A percentile compares a stretch with the other conserved stretches of the same genome.
These are phyloP conservation scores for Drosophila emarginata DNA, from an alignment of 2,888 invertebrate genomes.

Conservation along the genomic window DNA sequence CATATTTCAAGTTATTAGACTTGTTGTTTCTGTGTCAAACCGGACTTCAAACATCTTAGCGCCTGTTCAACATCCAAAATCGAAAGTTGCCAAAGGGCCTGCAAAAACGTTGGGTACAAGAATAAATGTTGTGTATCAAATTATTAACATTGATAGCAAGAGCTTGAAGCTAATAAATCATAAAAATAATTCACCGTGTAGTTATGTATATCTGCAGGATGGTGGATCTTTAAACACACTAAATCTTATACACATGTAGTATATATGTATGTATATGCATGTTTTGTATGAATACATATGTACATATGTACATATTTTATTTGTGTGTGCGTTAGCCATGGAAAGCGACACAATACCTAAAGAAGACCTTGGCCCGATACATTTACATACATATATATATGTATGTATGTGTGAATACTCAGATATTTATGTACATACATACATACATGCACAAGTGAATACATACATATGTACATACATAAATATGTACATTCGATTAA, in stretches of 20 bases:
- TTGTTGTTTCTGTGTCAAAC: not conserved
- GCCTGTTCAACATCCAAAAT: conserved; percentile 5
- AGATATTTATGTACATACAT: not conserved
- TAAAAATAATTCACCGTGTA: too few relatives aligned
- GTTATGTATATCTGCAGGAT: too few relatives aligned
- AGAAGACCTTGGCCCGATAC: conserved; percentile 20
- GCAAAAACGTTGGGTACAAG: not conserved
- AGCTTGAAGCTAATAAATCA: too few relatives aligned
- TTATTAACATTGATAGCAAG: too few relatives aligned
- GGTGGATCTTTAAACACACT: not conserved
- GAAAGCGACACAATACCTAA: not conserved
- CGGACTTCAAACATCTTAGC: conserved; percentile 23
- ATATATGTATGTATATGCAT: too few relatives aligned
- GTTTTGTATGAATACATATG: too few relatives aligned
- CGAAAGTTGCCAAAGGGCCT: conserved; percentile 2
- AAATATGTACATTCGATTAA: not conserved
- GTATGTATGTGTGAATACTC: not conserved
- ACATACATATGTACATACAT: not conserved
- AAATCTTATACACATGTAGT: too few relatives aligned
- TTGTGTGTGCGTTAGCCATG: not conserved
- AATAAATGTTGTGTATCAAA: too few relatives aligned
- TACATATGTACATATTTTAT: not conserved
- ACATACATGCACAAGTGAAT: not conserved
- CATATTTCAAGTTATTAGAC: conserved; percentile 20
- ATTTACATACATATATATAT: not conserved